A percentile compares a stretch with the other conserved stretches of the same genome.
Evolutionary conservation across 2,113 vertebrate species (phyloP).

Genomic region (Cephalopholis sonnerati): DNA sequence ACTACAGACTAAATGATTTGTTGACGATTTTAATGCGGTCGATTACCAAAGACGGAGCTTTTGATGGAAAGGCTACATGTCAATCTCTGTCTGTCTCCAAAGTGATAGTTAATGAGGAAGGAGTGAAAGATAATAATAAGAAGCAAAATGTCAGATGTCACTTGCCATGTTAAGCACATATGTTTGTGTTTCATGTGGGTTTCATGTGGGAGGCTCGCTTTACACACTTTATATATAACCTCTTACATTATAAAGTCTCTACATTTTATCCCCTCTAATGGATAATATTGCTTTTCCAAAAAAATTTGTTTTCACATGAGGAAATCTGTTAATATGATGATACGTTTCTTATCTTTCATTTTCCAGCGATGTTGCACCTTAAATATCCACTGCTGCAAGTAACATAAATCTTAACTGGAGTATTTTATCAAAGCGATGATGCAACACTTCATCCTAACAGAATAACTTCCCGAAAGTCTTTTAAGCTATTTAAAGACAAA

Average conservation of each 20-base stretch:
- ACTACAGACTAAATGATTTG: background rate
- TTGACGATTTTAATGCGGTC: background rate
- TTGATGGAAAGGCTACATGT: conserved; percentile 24
- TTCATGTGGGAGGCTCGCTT: background rate
- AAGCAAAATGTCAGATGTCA: conserved; percentile 55
- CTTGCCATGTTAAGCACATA: background rate
- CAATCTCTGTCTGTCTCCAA: conserved; percentile 24
- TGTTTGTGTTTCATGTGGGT: background rate
- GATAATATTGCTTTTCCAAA: background rate
- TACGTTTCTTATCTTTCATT: background rate
- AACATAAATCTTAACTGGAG: background rate
- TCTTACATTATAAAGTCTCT: background rate
- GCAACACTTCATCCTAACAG: conserved; percentile 13
- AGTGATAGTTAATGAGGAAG: conserved; percentile 32
- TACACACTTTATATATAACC: background rate
- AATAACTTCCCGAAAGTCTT: background rate
- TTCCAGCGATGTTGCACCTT: background rate
- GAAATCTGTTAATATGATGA: background rate
- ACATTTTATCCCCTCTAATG: background rate
- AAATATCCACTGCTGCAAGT: background rate
- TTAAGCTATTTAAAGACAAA: background rate
- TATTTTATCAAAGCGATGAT: conserved; percentile 5
- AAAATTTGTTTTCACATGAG: background rate
- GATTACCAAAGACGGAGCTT: background rate
- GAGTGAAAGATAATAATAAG: conserved; percentile 11